Conservation (phyloP, 1,140 invertebrate genomes). For the Tetranychus urticae region DNA sequence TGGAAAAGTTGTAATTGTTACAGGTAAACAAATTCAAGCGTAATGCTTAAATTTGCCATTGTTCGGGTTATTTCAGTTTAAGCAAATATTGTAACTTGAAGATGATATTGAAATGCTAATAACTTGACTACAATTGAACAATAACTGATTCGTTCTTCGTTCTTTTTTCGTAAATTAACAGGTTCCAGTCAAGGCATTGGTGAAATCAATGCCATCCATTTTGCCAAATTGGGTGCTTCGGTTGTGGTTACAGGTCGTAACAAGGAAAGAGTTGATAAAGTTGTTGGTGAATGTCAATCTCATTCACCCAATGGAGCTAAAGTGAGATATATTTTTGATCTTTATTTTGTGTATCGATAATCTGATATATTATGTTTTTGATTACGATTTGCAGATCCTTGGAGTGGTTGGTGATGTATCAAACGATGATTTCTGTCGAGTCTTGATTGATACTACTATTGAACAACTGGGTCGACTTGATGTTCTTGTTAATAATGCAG, state of each 20-base stretch:
- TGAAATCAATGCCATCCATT: constrained; percentile 2
- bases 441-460: constrained; percentile 16
- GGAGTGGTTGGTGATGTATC: constrained; percentile 13
- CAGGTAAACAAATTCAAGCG: too few species aligned
- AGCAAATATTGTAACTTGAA: too few species aligned
- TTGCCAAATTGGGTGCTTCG: not conserved
- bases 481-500: constrained; percentile 65
- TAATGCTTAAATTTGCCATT: too few species aligned
- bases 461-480: constrained; percentile 41
- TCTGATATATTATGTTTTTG: too few species aligned
- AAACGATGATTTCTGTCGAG: constrained; percentile 12
- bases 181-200: constrained; percentile 7
- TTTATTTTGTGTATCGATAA: not conserved
- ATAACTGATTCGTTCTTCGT: too few species aligned
- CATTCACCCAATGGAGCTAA: not conserved
- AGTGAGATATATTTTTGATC: not conserved
- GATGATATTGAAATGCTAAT: too few species aligned
- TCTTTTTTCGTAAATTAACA: not conserved
- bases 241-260: constrained; percentile 6
- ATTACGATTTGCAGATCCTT: not conserved
- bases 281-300: not conserved
- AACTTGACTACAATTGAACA: too few species aligned
- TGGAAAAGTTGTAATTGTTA: too few species aligned
- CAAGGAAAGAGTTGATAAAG: not conserved
- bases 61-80: too few species aligned